phyloP scores from a whole-genome alignment of 2,113 vertebrate genomes.

The Saiga tatarica region DNA sequence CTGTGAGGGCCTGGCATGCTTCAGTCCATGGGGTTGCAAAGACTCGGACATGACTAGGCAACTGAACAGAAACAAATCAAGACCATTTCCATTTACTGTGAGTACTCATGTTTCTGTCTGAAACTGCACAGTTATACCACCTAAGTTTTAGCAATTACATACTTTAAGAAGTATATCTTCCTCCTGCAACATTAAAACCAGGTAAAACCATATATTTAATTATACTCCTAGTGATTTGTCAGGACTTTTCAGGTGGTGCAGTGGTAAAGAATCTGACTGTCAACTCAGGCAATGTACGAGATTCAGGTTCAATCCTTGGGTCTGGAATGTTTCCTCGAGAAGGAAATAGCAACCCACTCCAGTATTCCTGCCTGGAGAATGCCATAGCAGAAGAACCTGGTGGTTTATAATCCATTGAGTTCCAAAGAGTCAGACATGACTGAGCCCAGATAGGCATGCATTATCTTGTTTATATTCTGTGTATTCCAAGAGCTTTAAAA shows the following conservation, averaged over 20 bases:
- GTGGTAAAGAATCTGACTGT: not conserved
- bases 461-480: not conserved
- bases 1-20: not conserved
- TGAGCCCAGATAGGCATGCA: not conserved
- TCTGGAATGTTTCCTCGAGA: not conserved
- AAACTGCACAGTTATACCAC: not conserved
- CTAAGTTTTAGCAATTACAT: not conserved
- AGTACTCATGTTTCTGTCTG: not conserved
- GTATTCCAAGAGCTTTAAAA: not conserved
- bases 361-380: not conserved
- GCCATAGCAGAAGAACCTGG: not conserved
- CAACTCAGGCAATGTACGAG: not conserved
- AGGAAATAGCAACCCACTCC: not conserved
- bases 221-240: not conserved
- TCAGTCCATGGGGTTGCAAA: not conserved
- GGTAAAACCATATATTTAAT: constrained; percentile 19
- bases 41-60: not conserved
- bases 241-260: not conserved
- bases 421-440: not conserved
- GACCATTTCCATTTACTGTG: not conserved
- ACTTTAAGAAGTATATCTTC: not conserved
- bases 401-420: not conserved
- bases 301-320: not conserved
- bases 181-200: not conserved
- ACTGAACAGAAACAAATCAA: not conserved